phyloP scores from a whole-genome alignment of 2,797 vertebrate genomes.

The Coregonus sp. region DNA sequence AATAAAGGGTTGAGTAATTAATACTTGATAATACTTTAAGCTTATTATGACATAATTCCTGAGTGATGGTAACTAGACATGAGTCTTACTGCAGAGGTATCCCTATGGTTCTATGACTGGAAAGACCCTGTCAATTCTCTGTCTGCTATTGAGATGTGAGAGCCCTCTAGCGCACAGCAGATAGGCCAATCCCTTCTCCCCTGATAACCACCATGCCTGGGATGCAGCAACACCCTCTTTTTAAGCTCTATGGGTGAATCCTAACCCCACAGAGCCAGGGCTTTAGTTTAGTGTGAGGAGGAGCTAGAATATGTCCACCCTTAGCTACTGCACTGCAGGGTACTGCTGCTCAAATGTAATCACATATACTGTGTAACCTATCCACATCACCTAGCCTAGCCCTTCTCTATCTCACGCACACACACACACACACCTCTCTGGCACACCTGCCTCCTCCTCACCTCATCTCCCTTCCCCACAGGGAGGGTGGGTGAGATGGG shows the following conservation, averaged over 20 bases:
- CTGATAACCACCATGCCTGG: slow-evolving; percentile 6
- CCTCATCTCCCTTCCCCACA: background rate
- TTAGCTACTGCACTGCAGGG: slow-evolving; percentile 7
- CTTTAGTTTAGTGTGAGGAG: background rate
- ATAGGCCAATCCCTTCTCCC: slow-evolving; percentile 15
- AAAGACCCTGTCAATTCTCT: background rate
- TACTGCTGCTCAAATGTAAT: slow-evolving; percentile 23
- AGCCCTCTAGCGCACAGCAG: background rate
- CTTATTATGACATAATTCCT: no score
- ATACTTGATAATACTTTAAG: no score
- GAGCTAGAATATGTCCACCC: background rate
- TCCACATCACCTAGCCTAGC: slow-evolving; percentile 19
- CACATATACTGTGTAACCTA: slow-evolving; percentile 20
- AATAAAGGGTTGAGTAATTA: no score
- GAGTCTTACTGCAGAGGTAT: background rate
- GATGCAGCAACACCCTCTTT: slow-evolving; percentile 55
- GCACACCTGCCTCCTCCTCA: no score
- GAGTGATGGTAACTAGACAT: no score
- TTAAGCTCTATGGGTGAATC: slow-evolving; percentile 24
- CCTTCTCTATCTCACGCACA: no score
- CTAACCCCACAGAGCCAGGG: background rate
- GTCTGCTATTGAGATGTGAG: background rate
- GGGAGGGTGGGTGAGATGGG: background rate
- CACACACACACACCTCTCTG: no score
- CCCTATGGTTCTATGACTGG: background rate